These are phyloP conservation scores for Ptiloglossa arizonensis DNA, from an alignment of 1,140 invertebrate species.

Conservation along the genomic window DNA sequence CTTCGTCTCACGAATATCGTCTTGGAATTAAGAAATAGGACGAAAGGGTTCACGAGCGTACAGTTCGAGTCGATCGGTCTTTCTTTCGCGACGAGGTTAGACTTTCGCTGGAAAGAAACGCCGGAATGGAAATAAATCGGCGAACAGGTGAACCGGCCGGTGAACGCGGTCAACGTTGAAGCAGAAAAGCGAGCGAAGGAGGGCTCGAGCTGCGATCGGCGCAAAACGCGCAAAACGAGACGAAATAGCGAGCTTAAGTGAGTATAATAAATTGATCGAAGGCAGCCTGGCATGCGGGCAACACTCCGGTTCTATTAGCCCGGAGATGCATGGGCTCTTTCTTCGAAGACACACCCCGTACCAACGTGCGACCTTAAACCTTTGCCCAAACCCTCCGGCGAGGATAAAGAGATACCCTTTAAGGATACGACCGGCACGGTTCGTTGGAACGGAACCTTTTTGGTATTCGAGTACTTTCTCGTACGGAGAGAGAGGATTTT, in stretches of 20 bases:
- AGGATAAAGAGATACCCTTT: conserved; percentile 57
- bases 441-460: too few species aligned
- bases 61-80: background rate
- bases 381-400: conserved; percentile 41
- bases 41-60: too few species aligned
- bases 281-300: conserved; percentile 65
- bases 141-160: conserved; percentile 26
- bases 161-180: conserved; percentile 17
- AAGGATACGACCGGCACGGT: conserved; percentile 32
- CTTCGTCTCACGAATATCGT: too few species aligned
- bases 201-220: conserved; percentile 42
- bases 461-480: too few species aligned
- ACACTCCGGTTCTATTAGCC: conserved; percentile 66
- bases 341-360: conserved; percentile 52
- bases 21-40: too few species aligned
- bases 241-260: conserved; percentile 53
- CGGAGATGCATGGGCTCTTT: conserved; percentile 64
- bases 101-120: too few species aligned
- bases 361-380: conserved; percentile 37
- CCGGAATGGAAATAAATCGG: conserved; percentile 46
- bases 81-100: background rate
- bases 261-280: conserved; percentile 72
- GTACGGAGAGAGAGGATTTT: too few species aligned
- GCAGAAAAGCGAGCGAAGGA: conserved; percentile 42
- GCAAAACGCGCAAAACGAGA: conserved; percentile 49